phyloP scores from a whole-genome alignment of 2,888 invertebrate species.

The Cerastoderma edule region DNA sequence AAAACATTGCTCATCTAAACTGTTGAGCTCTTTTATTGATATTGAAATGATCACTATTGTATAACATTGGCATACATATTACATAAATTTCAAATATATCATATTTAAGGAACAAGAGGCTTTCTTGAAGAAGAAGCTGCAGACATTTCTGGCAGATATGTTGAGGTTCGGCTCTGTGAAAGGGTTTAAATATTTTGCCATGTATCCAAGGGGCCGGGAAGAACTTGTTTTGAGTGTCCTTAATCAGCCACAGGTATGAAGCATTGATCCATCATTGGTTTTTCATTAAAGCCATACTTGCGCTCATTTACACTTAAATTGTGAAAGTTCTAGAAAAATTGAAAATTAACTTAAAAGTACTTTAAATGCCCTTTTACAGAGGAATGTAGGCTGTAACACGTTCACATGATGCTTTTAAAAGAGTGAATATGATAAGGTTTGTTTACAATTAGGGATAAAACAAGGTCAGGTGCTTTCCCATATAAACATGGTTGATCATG shows the following conservation, averaged over 20 bases:
- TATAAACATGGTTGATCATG: too few species aligned
- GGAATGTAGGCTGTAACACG: not conserved
- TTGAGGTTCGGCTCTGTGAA: slow-evolving; percentile 73
- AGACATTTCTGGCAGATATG: slow-evolving; percentile 74
- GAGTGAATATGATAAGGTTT: not conserved
- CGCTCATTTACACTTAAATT: too few species aligned
- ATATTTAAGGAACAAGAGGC: slow-evolving; percentile 60
- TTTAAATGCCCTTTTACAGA: not conserved
- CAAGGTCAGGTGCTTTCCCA: too few species aligned
- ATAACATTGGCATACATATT: too few species aligned
- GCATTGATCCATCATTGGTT: too few species aligned
- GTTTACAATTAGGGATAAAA: too few species aligned
- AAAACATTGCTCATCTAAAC: too few species aligned
- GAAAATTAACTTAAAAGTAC: not conserved
- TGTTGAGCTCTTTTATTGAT: too few species aligned
- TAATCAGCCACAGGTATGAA: slow-evolving; percentile 74
- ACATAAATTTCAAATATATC: too few species aligned
- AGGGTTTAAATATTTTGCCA: slow-evolving; percentile 77
- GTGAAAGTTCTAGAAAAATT: not conserved
- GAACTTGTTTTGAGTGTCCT: slow-evolving; percentile 75
- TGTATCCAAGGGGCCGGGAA: slow-evolving; percentile 77
- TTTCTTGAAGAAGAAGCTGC: slow-evolving; percentile 73
- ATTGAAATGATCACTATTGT: too few species aligned
- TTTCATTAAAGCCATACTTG: too few species aligned
- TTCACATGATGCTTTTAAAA: not conserved